Evolutionary conservation across 2,797 vertebrate species (phyloP).

Genomic region (Rhyacichthys aspro): DNA sequence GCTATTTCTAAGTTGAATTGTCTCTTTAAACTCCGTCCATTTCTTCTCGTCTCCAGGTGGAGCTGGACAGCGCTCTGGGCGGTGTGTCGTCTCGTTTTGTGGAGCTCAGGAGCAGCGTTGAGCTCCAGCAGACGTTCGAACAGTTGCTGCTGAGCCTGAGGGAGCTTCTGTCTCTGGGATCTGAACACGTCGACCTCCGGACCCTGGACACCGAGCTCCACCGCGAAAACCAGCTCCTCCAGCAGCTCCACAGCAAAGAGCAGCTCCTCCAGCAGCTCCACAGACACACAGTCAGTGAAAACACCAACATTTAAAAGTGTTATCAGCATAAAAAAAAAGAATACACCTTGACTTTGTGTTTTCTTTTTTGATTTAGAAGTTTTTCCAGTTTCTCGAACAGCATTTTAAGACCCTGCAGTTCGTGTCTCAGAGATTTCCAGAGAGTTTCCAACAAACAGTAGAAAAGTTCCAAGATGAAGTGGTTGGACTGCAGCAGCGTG

Average conservation of each 20-base stretch:
- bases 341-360: neutral
- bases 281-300: conserved; percentile 81
- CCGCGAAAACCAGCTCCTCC: no score
- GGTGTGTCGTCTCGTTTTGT: conserved; percentile 66
- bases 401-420: conserved; percentile 73
- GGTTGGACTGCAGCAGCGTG: conserved; percentile 70
- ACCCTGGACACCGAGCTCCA: conserved; percentile 51
- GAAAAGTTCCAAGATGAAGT: conserved; percentile 74
- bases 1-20: no score
- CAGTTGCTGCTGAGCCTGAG: conserved; percentile 75
- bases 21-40: neutral
- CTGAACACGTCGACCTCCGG: conserved; percentile 70
- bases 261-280: conserved; percentile 76
- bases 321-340: neutral
- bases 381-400: conserved; percentile 81
- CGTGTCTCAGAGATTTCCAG: conserved; percentile 70
- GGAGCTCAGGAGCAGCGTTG: conserved; percentile 66
- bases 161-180: conserved; percentile 78
- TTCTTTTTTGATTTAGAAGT: conserved; percentile 69
- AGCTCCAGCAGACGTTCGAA: conserved; percentile 76
- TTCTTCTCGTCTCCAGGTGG: conserved; percentile 63
- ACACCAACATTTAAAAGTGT: no score
- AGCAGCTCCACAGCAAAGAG: conserved; percentile 63
- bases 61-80: conserved; percentile 79
- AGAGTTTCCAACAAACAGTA: conserved; percentile 64